Evolutionary conservation across 2,113 vertebrate species (phyloP), one percentile per base, ranked within the genome.

Genomic region (Cyprinodon variegatus): DNA sequence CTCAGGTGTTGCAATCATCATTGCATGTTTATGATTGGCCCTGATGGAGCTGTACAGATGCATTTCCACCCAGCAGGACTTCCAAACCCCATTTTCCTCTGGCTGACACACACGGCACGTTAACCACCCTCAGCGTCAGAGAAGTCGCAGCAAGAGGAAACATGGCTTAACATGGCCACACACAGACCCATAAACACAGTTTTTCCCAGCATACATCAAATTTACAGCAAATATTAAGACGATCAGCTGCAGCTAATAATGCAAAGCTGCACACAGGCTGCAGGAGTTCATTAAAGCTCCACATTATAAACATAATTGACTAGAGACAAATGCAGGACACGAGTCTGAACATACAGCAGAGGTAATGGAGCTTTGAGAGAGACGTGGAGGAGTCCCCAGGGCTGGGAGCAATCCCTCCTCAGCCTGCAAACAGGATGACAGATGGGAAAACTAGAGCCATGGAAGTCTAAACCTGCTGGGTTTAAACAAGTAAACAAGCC

Each of bases 271-370:
- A 62, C 68, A 40, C 13, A 46, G 5, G 3, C 70, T 39, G 68
- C 53, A 39, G 37, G 46, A 72, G 72, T 29, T 65, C 64, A 87
- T 86, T 72, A 73, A 72, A 80, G 57, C 71, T 36, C 77, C 67
- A 61, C 66, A 69, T 74, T 50, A 78, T 63, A 64, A 48, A 77
- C 65, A 71, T 36, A 77, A 80, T 15, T 71, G 81, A 81, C 77
- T 70, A 57, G 48, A 40, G 72, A 84, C 66, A 29, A 61, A 79
- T 61, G 72, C 59, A 75, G 72, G 68, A 88, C 76, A 77, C 20
- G 11, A 72, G 65, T 2, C 43, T 68, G 72, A 29, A 69, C 20
- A 22, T 39, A 50, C 68, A 62, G 76, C n/a, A 36, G 48, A 70
- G 53, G 57, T 77, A 65, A 83, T 74, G 81, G 68, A 77, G 69